phyloP scores from a whole-genome alignment of 2,113 vertebrate species.

The Monarcha castaneiventris region DNA sequence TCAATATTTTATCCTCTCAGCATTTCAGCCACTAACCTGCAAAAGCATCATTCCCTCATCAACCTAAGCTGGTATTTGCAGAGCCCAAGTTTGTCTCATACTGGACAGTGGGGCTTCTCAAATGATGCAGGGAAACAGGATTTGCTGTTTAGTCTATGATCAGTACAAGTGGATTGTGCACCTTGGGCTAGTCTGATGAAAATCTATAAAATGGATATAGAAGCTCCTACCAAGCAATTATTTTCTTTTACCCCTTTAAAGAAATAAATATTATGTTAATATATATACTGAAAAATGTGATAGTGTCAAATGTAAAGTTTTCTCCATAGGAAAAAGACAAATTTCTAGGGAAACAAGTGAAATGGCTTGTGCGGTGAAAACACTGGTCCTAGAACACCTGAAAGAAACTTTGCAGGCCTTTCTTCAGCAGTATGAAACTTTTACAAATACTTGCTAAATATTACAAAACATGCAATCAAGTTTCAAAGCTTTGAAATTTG shows the following conservation, averaged over 20 bases:
- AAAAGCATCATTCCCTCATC: neutral
- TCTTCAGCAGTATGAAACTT: neutral
- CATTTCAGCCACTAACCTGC: neutral
- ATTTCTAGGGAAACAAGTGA: neutral
- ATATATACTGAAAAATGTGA: neutral
- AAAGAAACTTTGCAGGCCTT: neutral
- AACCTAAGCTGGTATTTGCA: neutral
- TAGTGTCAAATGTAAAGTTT: neutral
- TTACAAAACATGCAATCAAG: no score
- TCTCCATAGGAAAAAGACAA: neutral
- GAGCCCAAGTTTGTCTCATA: neutral
- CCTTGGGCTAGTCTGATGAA: neutral
- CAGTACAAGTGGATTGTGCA: neutral
- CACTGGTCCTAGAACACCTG: neutral
- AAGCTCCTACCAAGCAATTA: neutral
- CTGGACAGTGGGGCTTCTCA: neutral
- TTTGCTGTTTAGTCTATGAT: neutral
- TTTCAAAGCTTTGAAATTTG: neutral
- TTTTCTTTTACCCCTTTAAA: neutral
- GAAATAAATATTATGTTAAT: neutral
- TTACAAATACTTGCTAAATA: neutral
- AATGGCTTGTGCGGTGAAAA: neutral
- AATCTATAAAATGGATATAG: neutral
- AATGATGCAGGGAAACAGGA: neutral
- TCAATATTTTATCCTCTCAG: neutral